phyloP scores from a whole-genome alignment of 2,797 vertebrate genomes.

The Pitangus sulphuratus region DNA sequence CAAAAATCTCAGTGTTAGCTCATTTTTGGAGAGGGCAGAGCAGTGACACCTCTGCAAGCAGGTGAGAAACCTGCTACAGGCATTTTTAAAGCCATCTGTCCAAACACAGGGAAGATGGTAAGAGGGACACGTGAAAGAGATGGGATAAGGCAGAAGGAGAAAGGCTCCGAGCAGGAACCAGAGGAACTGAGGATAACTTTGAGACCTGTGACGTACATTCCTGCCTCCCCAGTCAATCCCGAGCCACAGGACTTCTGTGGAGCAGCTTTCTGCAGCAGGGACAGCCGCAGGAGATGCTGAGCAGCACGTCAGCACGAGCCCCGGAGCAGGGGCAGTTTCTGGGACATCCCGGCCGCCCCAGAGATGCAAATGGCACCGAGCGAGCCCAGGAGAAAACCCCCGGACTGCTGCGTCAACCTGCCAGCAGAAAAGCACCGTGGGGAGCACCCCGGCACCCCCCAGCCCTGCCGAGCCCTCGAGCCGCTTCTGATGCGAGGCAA shows the following conservation, averaged over 20 bases:
- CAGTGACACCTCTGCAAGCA: accelerated
- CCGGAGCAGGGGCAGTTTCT: background rate
- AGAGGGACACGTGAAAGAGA: background rate
- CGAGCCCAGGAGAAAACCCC: background rate
- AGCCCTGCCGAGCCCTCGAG: accelerated
- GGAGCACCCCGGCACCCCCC: accelerated
- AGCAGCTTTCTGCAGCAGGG: background rate
- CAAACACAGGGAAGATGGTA: accelerated
- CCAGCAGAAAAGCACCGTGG: background rate
- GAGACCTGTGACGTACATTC: accelerated
- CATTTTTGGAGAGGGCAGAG: background rate
- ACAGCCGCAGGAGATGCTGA: accelerated
- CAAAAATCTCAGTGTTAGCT: background rate
- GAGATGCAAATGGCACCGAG: background rate
- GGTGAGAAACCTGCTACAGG: background rate
- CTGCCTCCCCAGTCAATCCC: background rate
- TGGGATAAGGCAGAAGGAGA: background rate
- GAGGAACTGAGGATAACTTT: background rate
- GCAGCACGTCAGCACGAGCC: background rate
- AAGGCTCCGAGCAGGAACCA: background rate
- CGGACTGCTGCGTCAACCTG: accelerated
- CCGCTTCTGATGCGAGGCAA: accelerated
- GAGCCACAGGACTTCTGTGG: accelerated
- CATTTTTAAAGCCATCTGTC: background rate
- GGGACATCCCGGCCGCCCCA: background rate